Percentiles rank a stretch among this genome's conserved stretches.
Evolutionary conservation across 2,888 invertebrate species (phyloP).

Genomic region (Drosophila maculinotata): DNA sequence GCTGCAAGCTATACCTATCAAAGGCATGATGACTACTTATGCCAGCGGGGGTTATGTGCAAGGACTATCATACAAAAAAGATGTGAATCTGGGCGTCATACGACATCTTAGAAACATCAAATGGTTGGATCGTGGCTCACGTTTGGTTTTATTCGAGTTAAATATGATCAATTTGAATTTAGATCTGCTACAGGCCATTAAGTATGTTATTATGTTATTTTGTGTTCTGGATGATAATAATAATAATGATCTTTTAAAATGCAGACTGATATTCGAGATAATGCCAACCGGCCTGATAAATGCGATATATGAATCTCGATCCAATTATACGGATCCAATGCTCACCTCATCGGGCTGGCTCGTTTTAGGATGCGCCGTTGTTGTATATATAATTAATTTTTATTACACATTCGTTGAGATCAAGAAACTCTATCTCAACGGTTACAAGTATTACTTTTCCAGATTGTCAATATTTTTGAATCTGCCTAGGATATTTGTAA

Average conservation of each 20-base stretch:
- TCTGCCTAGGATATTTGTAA: conserved; percentile 15
- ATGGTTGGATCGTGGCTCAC: conserved; percentile 89
- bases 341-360: conserved; percentile 85
- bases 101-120: conserved; percentile 86
- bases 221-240: not conserved
- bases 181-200: conserved; percentile 88
- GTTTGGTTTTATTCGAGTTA: conserved; percentile 90
- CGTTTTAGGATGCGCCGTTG: conserved; percentile 84
- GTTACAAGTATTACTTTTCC: conserved; percentile 86
- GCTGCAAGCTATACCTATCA: conserved; percentile 83
- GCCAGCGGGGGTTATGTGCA: conserved; percentile 87
- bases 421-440: conserved; percentile 85
- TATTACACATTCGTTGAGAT: conserved; percentile 87
- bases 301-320: conserved; percentile 85
- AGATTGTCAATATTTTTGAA: conserved; percentile 40
- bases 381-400: conserved; percentile 86
- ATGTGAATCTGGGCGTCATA: conserved; percentile 85
- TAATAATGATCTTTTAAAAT: not conserved
- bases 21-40: conserved; percentile 86
- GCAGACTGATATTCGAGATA: conserved; percentile 88
- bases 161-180: conserved; percentile 90
- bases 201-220: conserved; percentile 83
- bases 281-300: conserved; percentile 89
- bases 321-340: conserved; percentile 86
- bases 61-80: conserved; percentile 85